phyloP scores from a whole-genome alignment of 2,113 vertebrate species.

The Acrocephalus arundinaceus region DNA sequence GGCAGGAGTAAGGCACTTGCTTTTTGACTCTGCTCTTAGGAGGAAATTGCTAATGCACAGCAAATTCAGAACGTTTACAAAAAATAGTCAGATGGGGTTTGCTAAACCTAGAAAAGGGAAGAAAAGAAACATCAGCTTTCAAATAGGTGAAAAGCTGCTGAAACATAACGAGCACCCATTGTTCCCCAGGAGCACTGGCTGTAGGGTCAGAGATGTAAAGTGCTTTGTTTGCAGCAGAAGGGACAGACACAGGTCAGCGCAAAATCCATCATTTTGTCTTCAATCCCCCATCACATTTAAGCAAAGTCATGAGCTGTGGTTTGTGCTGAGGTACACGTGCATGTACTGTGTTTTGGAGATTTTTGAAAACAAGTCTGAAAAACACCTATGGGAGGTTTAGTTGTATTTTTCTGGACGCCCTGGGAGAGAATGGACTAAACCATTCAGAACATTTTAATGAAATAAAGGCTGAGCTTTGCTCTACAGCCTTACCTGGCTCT shows the following conservation, averaged over 20 bases:
- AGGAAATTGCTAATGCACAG: background rate
- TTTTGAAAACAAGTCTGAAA: background rate
- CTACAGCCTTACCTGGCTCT: background rate
- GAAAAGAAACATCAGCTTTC: background rate
- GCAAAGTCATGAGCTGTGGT: background rate
- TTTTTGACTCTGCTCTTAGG: background rate
- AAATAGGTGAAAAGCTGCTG: background rate
- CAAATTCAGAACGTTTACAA: background rate
- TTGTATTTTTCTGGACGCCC: background rate
- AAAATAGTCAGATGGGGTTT: background rate
- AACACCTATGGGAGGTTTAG: background rate
- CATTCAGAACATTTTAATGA: background rate
- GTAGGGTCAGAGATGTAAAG: background rate
- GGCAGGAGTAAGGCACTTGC: background rate
- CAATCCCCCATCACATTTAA: background rate
- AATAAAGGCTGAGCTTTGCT: background rate
- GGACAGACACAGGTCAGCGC: background rate
- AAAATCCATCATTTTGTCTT: background rate
- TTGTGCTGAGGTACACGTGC: accelerated
- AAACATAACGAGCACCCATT: background rate
- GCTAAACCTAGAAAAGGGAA: background rate
- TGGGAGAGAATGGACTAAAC: background rate
- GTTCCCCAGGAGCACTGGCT: background rate
- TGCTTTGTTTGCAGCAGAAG: background rate
- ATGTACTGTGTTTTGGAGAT: background rate